Evolutionary conservation across 2,113 vertebrate species (phyloP).

Genomic region (Sarotherodon lohbergeri): DNA sequence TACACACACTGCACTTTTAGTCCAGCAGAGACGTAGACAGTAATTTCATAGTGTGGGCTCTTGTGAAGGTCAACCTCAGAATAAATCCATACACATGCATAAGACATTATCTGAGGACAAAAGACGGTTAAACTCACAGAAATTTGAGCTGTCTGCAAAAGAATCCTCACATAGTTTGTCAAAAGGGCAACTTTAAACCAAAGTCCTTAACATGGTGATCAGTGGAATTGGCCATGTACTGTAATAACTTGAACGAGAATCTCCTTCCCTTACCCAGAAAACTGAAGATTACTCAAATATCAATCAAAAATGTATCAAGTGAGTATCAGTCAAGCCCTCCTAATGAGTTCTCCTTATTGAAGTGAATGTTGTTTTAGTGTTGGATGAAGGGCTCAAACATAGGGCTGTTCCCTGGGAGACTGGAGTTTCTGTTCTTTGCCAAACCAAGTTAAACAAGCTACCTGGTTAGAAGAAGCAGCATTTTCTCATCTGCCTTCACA

Average conservation of each 20-base stretch:
- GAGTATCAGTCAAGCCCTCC: background rate
- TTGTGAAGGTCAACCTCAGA: background rate
- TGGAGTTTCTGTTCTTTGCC: background rate
- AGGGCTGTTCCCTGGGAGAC: background rate
- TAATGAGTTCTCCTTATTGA: background rate
- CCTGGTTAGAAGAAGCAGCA: background rate
- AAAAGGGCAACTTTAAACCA: background rate
- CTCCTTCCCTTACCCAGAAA: background rate
- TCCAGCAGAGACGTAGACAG: background rate
- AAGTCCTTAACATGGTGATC: background rate
- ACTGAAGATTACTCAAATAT: background rate
- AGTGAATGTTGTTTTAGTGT: background rate
- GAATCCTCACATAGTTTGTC: background rate
- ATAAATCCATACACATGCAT: background rate
- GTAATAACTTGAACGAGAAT: background rate
- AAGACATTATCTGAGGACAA: background rate
- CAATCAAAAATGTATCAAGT: background rate
- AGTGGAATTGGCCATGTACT: background rate
- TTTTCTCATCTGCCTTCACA: background rate
- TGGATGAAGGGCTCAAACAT: background rate
- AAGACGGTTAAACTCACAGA: background rate
- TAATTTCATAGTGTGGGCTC: background rate
- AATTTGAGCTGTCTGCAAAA: slow-evolving; percentile 1
- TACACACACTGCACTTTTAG: background rate
- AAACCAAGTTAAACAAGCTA: background rate